Evolutionary conservation across 2,797 vertebrate species (phyloP), one percentile per base, ranked within the genome.

Genomic region (Sebastes kiyomatsui): DNA sequence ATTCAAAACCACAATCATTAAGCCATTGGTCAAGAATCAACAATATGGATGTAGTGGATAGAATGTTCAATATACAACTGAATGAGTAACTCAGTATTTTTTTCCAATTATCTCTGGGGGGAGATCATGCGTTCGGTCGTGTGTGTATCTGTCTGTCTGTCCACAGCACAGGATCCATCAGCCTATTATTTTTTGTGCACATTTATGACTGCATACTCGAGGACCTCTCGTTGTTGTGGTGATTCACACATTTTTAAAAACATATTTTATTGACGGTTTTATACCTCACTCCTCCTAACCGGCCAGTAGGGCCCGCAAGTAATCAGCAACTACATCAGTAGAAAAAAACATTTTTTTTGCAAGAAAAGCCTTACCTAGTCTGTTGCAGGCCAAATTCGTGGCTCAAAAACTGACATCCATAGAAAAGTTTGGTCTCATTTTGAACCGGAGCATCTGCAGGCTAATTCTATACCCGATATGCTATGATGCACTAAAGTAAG

Each of bases 11-110:
- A 23, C 66, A 67, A 73, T 80, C 62, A 64, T 54, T 59, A 12
- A 83, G 68, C 66, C 54, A 23, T 6, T 2, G 7, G 61, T 76
- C 65, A 60, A 28, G 54, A 81, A 58, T 52, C 66, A 77, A 62
- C 52, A 1, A 65, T 42, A 65, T 25, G 22, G 22, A 65, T 42
- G 13, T 14, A 65, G 38, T 65, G 23, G 22, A 22, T 33, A 38
- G 13, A 35, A 23, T 23, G 61, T 38, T 64, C 33, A 42, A 42
- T 25, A 65, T 23, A 22, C 61, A 64, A 23, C 32, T 4, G n/a
- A 38, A n/a, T 62, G 60, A 62, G 33, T 38, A 64, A 23, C 22
- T 38, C 32, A 16, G 12, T 14, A 38, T 64, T 38, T 13, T 23
- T 42, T 65, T 65, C 4, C 23, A 42, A 25, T 42, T 25, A 42